Evolutionary conservation across 2,888 invertebrate species (phyloP), one percentile per base, ranked within the genome.

Genomic region (Micropterix aruncella): DNA sequence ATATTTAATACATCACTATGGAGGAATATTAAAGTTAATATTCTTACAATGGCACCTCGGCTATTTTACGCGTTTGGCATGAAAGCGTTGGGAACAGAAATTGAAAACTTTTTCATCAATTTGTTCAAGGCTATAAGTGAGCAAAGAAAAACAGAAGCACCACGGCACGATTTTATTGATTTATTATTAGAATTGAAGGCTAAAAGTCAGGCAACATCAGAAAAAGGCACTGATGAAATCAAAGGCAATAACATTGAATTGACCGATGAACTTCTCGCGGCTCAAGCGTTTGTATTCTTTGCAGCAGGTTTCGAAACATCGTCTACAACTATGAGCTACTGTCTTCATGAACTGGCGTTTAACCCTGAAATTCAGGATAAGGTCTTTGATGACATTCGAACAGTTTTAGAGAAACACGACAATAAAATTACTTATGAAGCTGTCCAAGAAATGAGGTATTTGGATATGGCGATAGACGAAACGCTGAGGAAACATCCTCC

Each of bases 361-460:
- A 27, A 27, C 12, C 27, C 5, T 5, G 27, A 27, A 7, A 27
- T 27, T 27, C 27, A 27, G 12, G 12, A 5, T 27, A 27, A 27
- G 27, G 7, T 27, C 5, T 7, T 27, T 7, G 12, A 27, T 27
- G 27, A 69, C 48, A 53, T 66, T 3, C 46, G 51, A 1, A 19
- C 44, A 0, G 50, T 53, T 2, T 19, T 60, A 14, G 43, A 51
- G 2, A 53, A 54, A 5, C 44, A 58, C 38, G 50, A 53, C 1
- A 60, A 57, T 1, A 45, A 46, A 2, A 19, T 66, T 1, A 59
- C 56, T 3, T 64, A 58, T 43, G 62, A 67, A 1, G 49, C 56
- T 0, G 38, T 67, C 2, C 54, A 55, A 36, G 59, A 62, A 12
- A 60, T 68, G 62, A 55, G 53, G 2, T 66, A 65, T 43, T 49